Percentiles rank a stretch among this genome's conserved stretches.
Evolutionary conservation across 2,888 invertebrate genomes (phyloP).

Genomic region (Leptinotarsa tumamoca): DNA sequence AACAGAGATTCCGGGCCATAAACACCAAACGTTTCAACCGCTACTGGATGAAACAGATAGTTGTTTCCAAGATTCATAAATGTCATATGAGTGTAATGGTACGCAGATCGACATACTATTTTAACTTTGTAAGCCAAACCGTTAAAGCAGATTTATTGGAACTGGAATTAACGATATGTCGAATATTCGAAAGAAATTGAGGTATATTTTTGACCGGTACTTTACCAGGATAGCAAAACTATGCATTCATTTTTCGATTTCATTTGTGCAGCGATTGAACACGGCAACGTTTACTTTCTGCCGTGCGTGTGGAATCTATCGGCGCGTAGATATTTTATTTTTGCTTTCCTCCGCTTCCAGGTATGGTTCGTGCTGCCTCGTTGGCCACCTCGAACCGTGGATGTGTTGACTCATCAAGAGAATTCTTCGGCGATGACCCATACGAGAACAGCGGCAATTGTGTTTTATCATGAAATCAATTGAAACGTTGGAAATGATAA

Average conservation of each 20-base stretch:
- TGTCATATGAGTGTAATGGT: too few relatives aligned
- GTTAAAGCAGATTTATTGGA: too few relatives aligned
- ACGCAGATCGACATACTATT: too few relatives aligned
- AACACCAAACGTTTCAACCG: too few relatives aligned
- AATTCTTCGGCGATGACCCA: conserved; percentile 20
- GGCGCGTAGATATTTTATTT: conserved; percentile 3
- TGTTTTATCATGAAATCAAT: conserved; percentile 12
- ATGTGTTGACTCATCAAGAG: neutral
- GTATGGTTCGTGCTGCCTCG: conserved; percentile 17
- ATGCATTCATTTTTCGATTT: neutral
- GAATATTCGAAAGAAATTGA: too few relatives aligned
- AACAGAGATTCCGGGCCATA: too few relatives aligned
- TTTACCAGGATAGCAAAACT: neutral
- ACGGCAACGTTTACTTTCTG: conserved; percentile 1
- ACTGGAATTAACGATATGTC: too few relatives aligned
- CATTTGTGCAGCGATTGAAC: neutral
- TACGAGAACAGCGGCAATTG: neutral
- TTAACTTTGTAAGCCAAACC: too few relatives aligned
- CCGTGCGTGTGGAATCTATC: neutral
- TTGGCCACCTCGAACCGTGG: conserved; percentile 4
- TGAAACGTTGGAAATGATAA: neutral
- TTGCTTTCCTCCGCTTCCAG: conserved; percentile 8
- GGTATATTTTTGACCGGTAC: too few relatives aligned
- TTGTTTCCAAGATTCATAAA: too few relatives aligned
- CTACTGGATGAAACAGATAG: too few relatives aligned